A percentile compares a stretch with the other conserved stretches of the same genome.
These are phyloP conservation scores for Tragelaphus buxtoni DNA, from an alignment of 2,113 vertebrate species.

Conservation along the genomic window DNA sequence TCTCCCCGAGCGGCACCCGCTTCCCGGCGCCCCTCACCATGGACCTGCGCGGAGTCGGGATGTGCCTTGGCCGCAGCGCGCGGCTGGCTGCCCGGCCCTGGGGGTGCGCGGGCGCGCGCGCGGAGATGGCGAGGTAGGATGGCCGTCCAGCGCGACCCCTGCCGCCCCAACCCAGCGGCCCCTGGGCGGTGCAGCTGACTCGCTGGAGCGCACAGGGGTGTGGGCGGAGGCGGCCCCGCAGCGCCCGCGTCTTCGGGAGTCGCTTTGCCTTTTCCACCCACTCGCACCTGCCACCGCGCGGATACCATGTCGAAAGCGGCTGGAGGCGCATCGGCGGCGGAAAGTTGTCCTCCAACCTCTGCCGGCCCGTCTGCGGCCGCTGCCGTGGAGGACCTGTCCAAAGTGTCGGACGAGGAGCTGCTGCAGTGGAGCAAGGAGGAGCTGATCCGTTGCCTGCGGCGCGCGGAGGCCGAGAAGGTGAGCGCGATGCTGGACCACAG, in stretches of 20 bases:
- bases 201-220: conserved; percentile 37
- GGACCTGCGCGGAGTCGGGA: conserved; percentile 51
- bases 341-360: conserved; percentile 52
- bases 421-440: conserved; percentile 95
- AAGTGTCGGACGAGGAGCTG: conserved; percentile 92
- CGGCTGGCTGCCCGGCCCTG: not conserved
- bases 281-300: conserved; percentile 37
- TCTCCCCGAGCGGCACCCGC: not conserved
- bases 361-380: conserved; percentile 65
- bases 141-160: conserved; percentile 47
- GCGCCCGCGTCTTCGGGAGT: conserved; percentile 30
- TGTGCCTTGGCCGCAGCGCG: not conserved
- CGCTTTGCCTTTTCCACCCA: conserved; percentile 21
- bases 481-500: conserved; percentile 97
- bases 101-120: conserved; percentile 35
- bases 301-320: conserved; percentile 78
- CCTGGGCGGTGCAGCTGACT: conserved; percentile 61
- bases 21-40: conserved; percentile 32
- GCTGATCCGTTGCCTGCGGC: conserved; percentile 91
- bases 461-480: conserved; percentile 95
- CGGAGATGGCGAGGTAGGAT: conserved; percentile 63
- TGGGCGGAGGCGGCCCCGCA: conserved; percentile 56
- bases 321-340: conserved; percentile 64
- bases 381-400: conserved; percentile 89
- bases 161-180: conserved; percentile 38